Evolutionary conservation across 2,113 vertebrate species (phyloP), one percentile per base, ranked within the genome.

Genomic region (Mandrillus leucophaeus): DNA sequence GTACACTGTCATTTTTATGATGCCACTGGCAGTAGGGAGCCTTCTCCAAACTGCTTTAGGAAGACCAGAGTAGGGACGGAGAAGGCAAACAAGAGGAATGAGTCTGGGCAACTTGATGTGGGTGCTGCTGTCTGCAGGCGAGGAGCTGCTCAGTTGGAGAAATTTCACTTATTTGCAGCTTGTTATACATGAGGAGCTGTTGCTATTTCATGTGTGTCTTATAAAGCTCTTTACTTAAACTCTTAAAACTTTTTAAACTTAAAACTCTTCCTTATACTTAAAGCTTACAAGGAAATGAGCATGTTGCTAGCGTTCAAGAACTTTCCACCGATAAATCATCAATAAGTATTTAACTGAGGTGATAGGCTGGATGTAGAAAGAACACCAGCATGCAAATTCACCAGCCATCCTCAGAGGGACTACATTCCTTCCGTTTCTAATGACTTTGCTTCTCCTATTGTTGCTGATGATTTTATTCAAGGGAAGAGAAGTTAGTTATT

Each of bases 161-260:
- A 7, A 5, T 52, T 64, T 70, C n/a, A 17, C 23, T 14, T 0
- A 0, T 72, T 30, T 61, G 14, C 17, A 68, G 72, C 68, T 68
- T 78, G 38, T 38, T 20, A 48, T 68, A n/a, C 40, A 6, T 8
- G 50, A n/a, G 17, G 32, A 32, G 8, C 32, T 38, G 20, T 30
- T 64, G 38, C 32, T 88, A 8, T 70, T 89, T 88, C 25, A 18
- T 30, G 35, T 20, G 7, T 82, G 5, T 90, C 27, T 84, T 80
- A 50, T 50, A 76, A 81, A 93, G 16, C 18, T 45, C n/a, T 57
- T 86, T 57, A 93, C 64, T 96, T 83, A 61, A 45, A 82, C 30
- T 50, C 81, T 48, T 61, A 70, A 61, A 68, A 40, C 32, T n/a
- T 93, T 78, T 38, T 38, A 75, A 86, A 73, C 4, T 16, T 35